Conservation (phyloP, 2,113 vertebrate genomes). For the Mionectes macconnelli region DNA sequence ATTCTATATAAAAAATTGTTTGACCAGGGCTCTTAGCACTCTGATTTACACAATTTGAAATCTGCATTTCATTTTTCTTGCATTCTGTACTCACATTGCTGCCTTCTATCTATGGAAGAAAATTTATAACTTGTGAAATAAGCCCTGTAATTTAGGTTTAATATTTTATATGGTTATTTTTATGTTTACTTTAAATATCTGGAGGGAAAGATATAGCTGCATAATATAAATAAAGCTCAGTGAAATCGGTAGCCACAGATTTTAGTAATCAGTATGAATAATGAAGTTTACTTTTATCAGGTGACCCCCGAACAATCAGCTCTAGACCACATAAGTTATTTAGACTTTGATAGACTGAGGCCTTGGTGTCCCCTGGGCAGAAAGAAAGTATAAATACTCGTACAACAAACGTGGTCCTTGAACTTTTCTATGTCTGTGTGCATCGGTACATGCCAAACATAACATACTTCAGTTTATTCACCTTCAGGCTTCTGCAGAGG, state of each 20-base stretch:
- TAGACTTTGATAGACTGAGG: conserved; percentile 31
- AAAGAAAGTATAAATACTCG: conserved; percentile 30
- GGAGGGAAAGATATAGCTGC: not conserved
- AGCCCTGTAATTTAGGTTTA: not conserved
- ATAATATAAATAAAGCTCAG: not conserved
- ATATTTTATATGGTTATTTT: not conserved
- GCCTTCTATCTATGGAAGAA: not conserved
- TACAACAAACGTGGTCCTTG: conserved; percentile 33
- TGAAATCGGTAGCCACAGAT: not conserved
- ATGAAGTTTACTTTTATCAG: conserved; percentile 1
- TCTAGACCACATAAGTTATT: not conserved
- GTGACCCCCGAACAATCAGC: not conserved
- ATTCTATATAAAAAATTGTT: not conserved
- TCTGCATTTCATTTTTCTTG: not conserved
- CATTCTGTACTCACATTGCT: not conserved
- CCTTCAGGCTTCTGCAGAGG: not conserved
- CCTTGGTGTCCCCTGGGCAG: not conserved
- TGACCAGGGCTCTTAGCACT: not conserved
- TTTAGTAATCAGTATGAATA: not conserved
- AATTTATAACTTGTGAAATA: not conserved
- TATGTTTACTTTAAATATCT: not conserved
- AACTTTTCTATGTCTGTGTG: conserved; percentile 20
- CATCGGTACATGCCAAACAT: conserved; percentile 2
- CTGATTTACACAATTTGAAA: not conserved
- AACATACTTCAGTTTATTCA: conserved; percentile 10